Conservation (phyloP, 2,797 vertebrate species). For the Pitangus sulphuratus region DNA sequence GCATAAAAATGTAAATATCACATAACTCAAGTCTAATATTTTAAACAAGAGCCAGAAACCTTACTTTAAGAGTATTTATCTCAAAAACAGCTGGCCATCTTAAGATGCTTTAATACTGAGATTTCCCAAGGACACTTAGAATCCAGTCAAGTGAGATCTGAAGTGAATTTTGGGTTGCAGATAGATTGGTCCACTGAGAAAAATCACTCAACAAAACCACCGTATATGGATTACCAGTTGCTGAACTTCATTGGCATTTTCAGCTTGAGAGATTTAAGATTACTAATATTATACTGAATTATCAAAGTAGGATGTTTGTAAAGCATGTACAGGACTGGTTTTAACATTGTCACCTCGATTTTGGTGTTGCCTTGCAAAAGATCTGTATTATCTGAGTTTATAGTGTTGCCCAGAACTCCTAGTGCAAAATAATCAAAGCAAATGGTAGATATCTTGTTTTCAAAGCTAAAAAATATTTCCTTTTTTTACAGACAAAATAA, state of each 20-base stretch:
- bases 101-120: neutral
- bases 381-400: neutral
- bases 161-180: slow-evolving; percentile 5
- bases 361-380: neutral
- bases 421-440: neutral
- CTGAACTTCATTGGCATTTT: slow-evolving; percentile 14
- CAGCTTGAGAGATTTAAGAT: neutral
- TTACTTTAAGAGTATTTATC: neutral
- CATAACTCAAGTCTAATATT: neutral
- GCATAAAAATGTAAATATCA: neutral
- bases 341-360: neutral
- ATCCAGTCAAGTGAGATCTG: neutral
- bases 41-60: neutral
- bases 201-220: neutral
- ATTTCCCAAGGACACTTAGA: neutral
- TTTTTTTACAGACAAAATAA: neutral
- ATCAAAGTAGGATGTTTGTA: neutral
- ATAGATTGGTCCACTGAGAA: neutral
- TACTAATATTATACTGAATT: neutral
- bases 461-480: neutral
- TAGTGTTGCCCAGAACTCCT: neutral
- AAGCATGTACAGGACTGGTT: neutral
- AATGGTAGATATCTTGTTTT: neutral
- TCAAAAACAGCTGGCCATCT: neutral
- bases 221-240: neutral